Conservation (phyloP, 2,888 invertebrate species). For the Pseudanteris insignis region DNA sequence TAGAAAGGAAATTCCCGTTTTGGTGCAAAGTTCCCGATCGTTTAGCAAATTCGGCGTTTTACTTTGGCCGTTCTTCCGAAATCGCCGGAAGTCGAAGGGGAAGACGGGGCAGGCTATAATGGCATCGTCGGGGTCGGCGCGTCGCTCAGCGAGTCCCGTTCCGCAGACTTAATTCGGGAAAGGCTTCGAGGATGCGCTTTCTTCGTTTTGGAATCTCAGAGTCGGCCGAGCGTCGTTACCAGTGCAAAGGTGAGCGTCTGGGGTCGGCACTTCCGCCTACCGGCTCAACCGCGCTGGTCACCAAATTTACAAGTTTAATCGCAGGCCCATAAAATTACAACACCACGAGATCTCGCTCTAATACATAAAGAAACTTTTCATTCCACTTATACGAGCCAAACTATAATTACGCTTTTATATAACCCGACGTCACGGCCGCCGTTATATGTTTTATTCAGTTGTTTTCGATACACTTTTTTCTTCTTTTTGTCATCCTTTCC, state of each 20-base stretch:
- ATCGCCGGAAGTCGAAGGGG: slow-evolving; percentile 51
- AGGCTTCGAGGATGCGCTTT: slow-evolving; percentile 39
- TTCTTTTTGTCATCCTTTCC: too few species aligned
- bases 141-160: slow-evolving; percentile 28
- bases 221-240: slow-evolving; percentile 62
- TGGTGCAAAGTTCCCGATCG: neutral
- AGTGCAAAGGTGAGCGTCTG: slow-evolving; percentile 66
- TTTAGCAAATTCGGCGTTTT: slow-evolving; percentile 8
- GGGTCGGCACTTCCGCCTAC: slow-evolving; percentile 66
- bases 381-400: slow-evolving; percentile 32
- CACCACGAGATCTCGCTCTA: slow-evolving; percentile 34
- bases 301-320: slow-evolving; percentile 67
- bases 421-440: too few species aligned
- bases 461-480: too few species aligned
- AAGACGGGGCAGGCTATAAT: too few species aligned
- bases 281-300: slow-evolving; percentile 62
- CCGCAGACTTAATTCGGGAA: slow-evolving; percentile 40
- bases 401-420: slow-evolving; percentile 32
- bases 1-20: slow-evolving; percentile 10
- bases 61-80: slow-evolving; percentile 13
- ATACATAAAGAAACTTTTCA: slow-evolving; percentile 24
- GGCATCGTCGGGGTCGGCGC: slow-evolving; percentile 46
- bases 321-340: slow-evolving; percentile 63
- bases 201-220: slow-evolving; percentile 44
- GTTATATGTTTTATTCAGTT: too few species aligned